Percentiles rank a stretch among this genome's conserved stretches.
Conservation (phyloP, 2,113 vertebrate genomes). For the Cephalopterus ornatus region DNA sequence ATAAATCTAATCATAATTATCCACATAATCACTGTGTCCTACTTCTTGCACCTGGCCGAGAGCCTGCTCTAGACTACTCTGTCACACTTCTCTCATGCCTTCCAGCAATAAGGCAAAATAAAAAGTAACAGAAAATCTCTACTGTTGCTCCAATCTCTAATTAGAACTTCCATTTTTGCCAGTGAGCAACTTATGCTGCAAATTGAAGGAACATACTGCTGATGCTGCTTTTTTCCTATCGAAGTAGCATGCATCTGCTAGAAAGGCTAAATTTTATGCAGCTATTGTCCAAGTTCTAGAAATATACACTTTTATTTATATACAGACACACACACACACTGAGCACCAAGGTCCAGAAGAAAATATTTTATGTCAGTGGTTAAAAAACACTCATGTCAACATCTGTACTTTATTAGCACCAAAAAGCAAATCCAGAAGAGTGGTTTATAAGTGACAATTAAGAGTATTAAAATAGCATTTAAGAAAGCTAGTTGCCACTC, state of each 20-base stretch:
- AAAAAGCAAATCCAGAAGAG: background rate
- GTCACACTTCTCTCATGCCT: background rate
- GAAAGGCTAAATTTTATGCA: background rate
- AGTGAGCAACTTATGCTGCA: background rate
- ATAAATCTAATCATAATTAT: background rate
- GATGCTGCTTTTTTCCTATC: background rate
- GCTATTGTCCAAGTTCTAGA: background rate
- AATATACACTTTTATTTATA: background rate
- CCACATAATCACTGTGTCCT: background rate
- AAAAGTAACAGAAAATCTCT: background rate
- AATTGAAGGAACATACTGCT: background rate
- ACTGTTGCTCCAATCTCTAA: background rate
- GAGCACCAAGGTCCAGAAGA: background rate
- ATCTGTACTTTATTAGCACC: background rate
- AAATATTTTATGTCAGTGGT: background rate
- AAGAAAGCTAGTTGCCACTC: background rate
- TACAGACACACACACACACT: background rate
- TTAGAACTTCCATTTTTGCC: background rate
- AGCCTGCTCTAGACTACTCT: background rate
- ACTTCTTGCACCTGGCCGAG: background rate
- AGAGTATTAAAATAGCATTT: background rate
- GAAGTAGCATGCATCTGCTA: background rate
- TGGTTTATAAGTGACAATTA: background rate
- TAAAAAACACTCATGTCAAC: background rate
- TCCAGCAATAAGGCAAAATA: background rate